Conservation (phyloP, 2,888 invertebrate genomes). For the Epiperipatus broadwayi region DNA sequence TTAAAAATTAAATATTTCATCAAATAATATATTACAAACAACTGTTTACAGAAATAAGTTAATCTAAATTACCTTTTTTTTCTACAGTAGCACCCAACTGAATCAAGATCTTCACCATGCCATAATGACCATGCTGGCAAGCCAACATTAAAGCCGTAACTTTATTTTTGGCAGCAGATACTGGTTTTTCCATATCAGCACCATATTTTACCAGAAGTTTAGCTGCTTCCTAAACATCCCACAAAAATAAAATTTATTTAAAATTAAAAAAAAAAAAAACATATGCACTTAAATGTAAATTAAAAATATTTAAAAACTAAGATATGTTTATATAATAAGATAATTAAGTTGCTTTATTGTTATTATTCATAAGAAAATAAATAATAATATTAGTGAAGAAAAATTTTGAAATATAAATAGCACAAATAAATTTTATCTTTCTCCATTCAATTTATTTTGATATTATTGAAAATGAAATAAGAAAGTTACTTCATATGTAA, state of each 20-base stretch:
- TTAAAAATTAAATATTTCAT: background rate
- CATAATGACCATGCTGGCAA: slow-evolving; percentile 28
- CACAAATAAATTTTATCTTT: too few species aligned
- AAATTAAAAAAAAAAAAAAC: slow-evolving; percentile 1
- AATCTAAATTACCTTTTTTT: slow-evolving; percentile 22
- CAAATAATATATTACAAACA: background rate
- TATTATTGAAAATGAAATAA: too few species aligned
- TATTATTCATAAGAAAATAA: too few species aligned
- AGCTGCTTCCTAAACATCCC: slow-evolving; percentile 29
- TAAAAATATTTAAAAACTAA: slow-evolving; percentile 6
- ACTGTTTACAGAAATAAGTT: background rate
- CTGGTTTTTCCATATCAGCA: slow-evolving; percentile 27
- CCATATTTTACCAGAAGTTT: slow-evolving; percentile 27
- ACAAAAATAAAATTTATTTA: slow-evolving; percentile 13
- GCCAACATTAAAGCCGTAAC: slow-evolving; percentile 33
- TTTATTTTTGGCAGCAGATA: slow-evolving; percentile 28
- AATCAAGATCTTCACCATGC: slow-evolving; percentile 29
- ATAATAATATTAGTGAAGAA: too few species aligned
- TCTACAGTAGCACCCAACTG: slow-evolving; percentile 30
- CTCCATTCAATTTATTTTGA: too few species aligned
- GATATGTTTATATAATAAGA: background rate
- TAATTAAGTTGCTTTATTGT: too few species aligned
- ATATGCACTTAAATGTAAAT: background rate
- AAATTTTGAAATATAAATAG: too few species aligned
- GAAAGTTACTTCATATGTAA: too few species aligned